Evolutionary conservation across 2,797 vertebrate species (phyloP).

Genomic region (Iguana delicatissima): DNA sequence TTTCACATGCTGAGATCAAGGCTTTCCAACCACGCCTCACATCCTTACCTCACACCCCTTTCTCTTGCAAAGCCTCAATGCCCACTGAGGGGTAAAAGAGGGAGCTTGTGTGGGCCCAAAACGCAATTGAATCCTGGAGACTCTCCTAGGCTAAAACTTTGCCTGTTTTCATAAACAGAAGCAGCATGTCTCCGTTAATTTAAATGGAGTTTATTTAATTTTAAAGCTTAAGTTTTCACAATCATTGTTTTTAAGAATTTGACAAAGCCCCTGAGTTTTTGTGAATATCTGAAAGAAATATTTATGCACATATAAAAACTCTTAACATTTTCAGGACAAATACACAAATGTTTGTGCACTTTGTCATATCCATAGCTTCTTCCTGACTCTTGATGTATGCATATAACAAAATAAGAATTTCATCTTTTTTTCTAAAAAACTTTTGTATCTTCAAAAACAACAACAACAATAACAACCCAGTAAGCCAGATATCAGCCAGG

Average conservation of each 20-base stretch:
- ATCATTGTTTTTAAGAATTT: not conserved
- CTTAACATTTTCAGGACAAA: not conserved
- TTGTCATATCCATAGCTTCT: not conserved
- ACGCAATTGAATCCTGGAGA: not conserved
- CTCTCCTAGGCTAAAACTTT: too few species aligned
- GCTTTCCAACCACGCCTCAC: too few species aligned
- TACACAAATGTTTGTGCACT: not conserved
- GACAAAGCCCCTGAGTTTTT: not conserved
- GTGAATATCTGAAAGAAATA: too few species aligned
- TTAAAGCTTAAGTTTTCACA: not conserved
- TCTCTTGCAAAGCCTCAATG: too few species aligned
- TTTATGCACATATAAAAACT: not conserved
- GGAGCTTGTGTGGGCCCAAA: not conserved
- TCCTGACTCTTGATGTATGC: not conserved
- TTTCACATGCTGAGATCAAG: too few species aligned
- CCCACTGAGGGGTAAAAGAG: not conserved
- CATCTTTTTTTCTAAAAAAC: too few species aligned
- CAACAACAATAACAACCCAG: too few species aligned
- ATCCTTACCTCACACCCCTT: too few species aligned
- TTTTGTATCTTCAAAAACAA: too few species aligned
- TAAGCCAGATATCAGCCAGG: not conserved
- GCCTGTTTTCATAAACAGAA: not conserved
- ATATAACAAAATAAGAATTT: not conserved
- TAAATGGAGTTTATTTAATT: not conserved
- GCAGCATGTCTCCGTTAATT: not conserved